Conservation (phyloP, 2,797 vertebrate genomes). For the Crenichthys baileyi region DNA sequence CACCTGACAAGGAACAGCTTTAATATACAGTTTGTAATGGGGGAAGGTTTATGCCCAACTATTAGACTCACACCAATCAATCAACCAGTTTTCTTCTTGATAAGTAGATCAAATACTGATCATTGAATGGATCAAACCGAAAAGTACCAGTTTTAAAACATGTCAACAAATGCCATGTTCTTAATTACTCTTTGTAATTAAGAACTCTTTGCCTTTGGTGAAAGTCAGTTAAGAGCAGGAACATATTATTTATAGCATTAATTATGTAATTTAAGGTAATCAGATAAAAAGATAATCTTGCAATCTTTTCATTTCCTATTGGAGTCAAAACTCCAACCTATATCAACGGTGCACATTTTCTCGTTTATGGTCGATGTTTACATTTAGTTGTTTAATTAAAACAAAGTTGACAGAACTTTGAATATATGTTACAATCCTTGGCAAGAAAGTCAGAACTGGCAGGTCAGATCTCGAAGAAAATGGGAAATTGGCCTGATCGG, state of each 20-base stretch:
- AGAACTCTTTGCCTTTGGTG: neutral
- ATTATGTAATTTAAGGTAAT: neutral
- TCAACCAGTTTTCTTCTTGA: neutral
- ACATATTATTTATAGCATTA: neutral
- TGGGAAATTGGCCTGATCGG: neutral
- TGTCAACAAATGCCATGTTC: neutral
- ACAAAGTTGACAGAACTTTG: neutral
- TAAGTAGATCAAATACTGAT: neutral
- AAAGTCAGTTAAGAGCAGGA: neutral
- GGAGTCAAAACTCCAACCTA: neutral
- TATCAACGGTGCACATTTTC: too few relatives aligned
- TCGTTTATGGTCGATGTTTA: neutral
- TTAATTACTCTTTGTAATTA: neutral
- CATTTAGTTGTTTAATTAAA: neutral
- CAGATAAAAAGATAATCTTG: neutral
- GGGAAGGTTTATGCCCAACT: neutral
- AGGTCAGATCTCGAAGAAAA: neutral
- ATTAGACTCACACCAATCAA: neutral
- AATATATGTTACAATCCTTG: neutral
- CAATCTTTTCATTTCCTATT: neutral
- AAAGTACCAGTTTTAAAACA: neutral
- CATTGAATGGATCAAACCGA: neutral
- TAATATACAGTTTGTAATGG: too few relatives aligned
- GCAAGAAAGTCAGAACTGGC: neutral
- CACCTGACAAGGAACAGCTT: conserved; percentile 64